Percentiles rank a stretch among this genome's conserved stretches.
phyloP scores from a whole-genome alignment of 2,113 vertebrate genomes.

The Carollia perspicillata region DNA sequence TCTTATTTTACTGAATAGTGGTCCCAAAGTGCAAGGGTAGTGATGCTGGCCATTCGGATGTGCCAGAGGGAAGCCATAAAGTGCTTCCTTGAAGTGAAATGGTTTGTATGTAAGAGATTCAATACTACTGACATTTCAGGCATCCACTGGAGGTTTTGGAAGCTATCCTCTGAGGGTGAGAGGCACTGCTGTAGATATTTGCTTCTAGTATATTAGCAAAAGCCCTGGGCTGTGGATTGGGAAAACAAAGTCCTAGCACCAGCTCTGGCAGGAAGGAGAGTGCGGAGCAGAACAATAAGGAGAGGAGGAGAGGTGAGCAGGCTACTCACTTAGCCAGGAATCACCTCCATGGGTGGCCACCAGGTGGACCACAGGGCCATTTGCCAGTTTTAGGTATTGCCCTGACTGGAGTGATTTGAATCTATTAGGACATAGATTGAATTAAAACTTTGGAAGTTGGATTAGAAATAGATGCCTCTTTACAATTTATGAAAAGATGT shows the following conservation, averaged over 20 bases:
- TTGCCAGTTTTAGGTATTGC: not conserved
- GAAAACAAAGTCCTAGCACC: not conserved
- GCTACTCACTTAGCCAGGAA: not conserved
- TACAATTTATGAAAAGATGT: not conserved
- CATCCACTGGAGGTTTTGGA: not conserved
- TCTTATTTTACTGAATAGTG: not conserved
- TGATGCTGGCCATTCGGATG: not conserved
- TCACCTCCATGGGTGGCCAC: accelerated
- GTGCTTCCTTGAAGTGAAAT: not conserved
- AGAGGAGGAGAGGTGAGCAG: not conserved
- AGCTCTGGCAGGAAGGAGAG: not conserved
- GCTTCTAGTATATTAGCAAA: not conserved
- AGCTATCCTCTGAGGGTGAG: not conserved
- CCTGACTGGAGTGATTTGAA: not conserved
- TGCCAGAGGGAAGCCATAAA: not conserved
- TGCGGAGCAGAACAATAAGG: not conserved
- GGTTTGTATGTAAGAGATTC: not conserved
- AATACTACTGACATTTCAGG: not conserved
- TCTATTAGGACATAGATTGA: not conserved
- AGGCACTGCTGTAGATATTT: not conserved
- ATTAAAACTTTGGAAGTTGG: not conserved
- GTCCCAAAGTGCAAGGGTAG: not conserved
- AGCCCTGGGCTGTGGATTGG: not conserved
- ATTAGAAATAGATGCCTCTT: not conserved
- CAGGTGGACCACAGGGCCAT: not conserved